Evolutionary conservation across 2,888 invertebrate genomes (phyloP), one percentile per base, ranked within the genome.

Genomic region (Drosophila mettleri): DNA sequence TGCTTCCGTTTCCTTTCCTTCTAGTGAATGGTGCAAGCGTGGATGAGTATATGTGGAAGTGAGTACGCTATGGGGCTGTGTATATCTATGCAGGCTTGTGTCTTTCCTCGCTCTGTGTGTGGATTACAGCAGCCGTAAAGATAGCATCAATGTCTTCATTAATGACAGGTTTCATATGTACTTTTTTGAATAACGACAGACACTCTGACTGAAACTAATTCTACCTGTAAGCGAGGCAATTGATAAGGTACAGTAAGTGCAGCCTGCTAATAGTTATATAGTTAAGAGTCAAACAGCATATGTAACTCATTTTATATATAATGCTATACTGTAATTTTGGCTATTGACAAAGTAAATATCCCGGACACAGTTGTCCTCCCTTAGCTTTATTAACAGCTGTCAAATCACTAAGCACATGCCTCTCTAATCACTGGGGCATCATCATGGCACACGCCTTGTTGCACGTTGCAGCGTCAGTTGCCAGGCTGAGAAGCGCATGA

Each of bases 1-100:
- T 74, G 72, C 82, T 87, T 81, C 79, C 79, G 76, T 64, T 85
- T 71, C 66, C 82, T 84, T 67, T 80, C 65, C 70, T 65, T 61
- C 61, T 46, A 24, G 43, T 46, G 33, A 22, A 29, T 10, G 29
- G n/a, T 29, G 51, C 29, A 10, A 39, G 24, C 48, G 31, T 38
- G 59, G 34, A 46, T 51, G 43, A 22, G 38, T 43, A 14, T 46
- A 34, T 43, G 43, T 51, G 45, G 45, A 49, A 29, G 55, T 20
- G 41, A 54, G 41, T 54, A 51, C 45, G 39, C 24, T 39, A 38
- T 33, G 66, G 55, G 65, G 46, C 27, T 66, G 24, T 48, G 24
- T 24, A 33, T 49, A 8, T n/a, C 31, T 34, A n/a, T 69, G 72
- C 59, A 68, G 61, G 70, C 66, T 72, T 74, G 67, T 63, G 61